Base-by-base conservation (phyloP, 2,888 invertebrate genomes). In the Lasioglossum leucozonium region DNA sequence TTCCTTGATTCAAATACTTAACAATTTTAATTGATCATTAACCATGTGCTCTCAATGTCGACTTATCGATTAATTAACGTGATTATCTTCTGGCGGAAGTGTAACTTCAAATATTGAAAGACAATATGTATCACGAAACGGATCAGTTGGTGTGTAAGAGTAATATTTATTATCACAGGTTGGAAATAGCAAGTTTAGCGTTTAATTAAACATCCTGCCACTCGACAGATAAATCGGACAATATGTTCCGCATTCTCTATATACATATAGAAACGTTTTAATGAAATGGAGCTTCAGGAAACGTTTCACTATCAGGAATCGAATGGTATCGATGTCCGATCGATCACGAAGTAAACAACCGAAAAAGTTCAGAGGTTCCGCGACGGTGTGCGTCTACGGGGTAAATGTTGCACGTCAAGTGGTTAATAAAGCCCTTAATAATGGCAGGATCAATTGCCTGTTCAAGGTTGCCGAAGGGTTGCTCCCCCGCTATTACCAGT, bases 401-500 rank as follows among this genome's bases (percentile, higher is more conserved):
- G 18, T 30, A 10, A 65, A 65, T 16, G 22, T 34, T 34, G 10
- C 65, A 3, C 16, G 30, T 30, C 30, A 3, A 62, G 30, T 62
- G 62, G 16, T 62, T 26, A 62, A 62, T 30, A 62, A 30, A 62
- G 11, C 65, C 65, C 30, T 40, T n/a, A 37, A 40, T 22, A 69
- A 40, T 4, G 40, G 34, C 26, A 18, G 37, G 55, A 74, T 58
- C 74, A 55, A 58, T 58, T 26, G 37, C 40, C 40, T n/a, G 67
- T 37, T 40, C 71, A 71, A 71, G 71, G 71, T 71, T 26, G 6
- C 6, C 26, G 16, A n/a, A 71, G 42, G 71, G 67, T 69, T 22
- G 40, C 42, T 71, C 71, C 37, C 71, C 42, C 26, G n/a, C n/a
- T 26, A 37, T n/a, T 42, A 8, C 26, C 16, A 26, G n/a, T 71